Conservation (phyloP, 2,797 vertebrate genomes). For the Loris lydekkerianus region DNA sequence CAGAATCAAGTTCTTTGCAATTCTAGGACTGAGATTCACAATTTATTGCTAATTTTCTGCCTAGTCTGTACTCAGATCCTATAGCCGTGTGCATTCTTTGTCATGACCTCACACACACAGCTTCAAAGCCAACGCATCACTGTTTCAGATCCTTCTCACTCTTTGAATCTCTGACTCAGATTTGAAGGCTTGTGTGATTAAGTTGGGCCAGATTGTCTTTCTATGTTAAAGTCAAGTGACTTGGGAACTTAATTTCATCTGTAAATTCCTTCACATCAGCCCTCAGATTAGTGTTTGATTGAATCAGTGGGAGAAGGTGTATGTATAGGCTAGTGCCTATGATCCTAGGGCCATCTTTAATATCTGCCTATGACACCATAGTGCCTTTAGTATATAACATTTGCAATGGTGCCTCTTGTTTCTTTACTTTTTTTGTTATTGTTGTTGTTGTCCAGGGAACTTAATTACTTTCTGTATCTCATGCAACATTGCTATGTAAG, state of each 20-base stretch:
- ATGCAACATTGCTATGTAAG: neutral
- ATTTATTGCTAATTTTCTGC: neutral
- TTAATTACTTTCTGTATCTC: conserved; percentile 6
- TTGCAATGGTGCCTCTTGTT: neutral
- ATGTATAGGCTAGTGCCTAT: neutral
- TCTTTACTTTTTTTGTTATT: neutral
- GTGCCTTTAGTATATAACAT: neutral
- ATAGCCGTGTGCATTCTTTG: neutral
- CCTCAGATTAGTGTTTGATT: neutral
- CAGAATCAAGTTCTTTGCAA: neutral
- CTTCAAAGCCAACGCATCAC: neutral
- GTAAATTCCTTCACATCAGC: neutral
- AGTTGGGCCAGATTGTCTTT: neutral
- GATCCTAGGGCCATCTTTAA: neutral
- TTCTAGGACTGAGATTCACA: neutral
- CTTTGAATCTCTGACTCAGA: neutral
- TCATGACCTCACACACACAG: neutral
- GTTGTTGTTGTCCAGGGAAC: neutral
- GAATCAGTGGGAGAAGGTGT: neutral
- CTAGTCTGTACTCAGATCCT: too few species aligned
- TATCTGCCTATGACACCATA: neutral
- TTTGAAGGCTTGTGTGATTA: neutral
- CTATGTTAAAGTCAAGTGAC: neutral
- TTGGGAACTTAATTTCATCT: neutral
- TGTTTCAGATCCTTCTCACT: neutral